These are phyloP conservation scores for Pectinophora gossypiella DNA, from an alignment of 1,140 invertebrate species.

Conservation along the genomic window DNA sequence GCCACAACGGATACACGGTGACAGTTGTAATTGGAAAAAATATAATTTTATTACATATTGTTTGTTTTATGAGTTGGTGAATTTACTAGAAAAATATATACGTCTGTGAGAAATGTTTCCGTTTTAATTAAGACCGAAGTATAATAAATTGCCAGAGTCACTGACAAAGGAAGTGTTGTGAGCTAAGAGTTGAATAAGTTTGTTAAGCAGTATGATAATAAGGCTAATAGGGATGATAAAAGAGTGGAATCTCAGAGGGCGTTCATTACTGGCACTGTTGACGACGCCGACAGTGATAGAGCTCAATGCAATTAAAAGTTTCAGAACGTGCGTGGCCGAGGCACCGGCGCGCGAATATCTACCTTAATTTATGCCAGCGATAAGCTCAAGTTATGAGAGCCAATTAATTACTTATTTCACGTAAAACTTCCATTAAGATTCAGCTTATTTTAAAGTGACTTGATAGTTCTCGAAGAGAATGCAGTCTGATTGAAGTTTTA, in stretches of 20 bases:
- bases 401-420: conserved; percentile 71
- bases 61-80: not conserved
- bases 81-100: no score
- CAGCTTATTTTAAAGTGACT: not conserved
- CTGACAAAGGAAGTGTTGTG: no score
- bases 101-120: no score
- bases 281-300: conserved; percentile 57
- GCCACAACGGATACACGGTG: conserved; percentile 42
- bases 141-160: no score
- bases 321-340: conserved; percentile 68
- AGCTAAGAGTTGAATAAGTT: no score
- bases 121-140: no score
- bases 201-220: not conserved
- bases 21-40: conserved; percentile 52
- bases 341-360: conserved; percentile 51
- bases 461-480: no score
- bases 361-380: conserved; percentile 71
- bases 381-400: conserved; percentile 67
- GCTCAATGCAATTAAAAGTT: conserved; percentile 74
- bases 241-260: conserved; percentile 31
- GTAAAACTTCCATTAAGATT: conserved; percentile 1
- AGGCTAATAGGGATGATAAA: conserved; percentile 17
- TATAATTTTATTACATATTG: conserved; percentile 23
- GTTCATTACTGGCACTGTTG: conserved; percentile 51
- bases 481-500: no score